These are phyloP conservation scores for Chloropsis cyanopogon DNA, from an alignment of 2,113 vertebrate genomes.

Conservation along the genomic window DNA sequence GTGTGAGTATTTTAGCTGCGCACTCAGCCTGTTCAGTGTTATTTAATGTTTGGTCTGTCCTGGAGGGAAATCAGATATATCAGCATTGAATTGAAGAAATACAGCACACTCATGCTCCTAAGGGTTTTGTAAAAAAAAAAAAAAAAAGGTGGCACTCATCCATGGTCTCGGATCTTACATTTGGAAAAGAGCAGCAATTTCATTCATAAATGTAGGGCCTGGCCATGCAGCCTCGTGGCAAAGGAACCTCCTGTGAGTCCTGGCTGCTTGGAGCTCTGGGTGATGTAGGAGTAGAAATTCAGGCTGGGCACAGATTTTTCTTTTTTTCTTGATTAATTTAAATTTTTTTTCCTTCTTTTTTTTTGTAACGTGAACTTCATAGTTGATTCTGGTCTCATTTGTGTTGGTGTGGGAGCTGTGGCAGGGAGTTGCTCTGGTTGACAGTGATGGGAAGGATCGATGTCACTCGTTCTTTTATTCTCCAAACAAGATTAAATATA, in stretches of 20 bases:
- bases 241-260: background rate
- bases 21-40: constrained; percentile 36
- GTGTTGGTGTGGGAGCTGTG: background rate
- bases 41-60: constrained; percentile 47
- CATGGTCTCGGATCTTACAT: background rate
- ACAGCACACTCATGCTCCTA: background rate
- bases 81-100: constrained; percentile 32
- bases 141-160: background rate
- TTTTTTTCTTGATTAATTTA: background rate
- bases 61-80: constrained; percentile 55
- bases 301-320: background rate
- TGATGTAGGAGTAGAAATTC: background rate
- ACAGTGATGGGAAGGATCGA: background rate
- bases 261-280: background rate
- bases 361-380: background rate
- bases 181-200: background rate
- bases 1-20: background rate
- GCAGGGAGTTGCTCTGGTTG: background rate
- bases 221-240: background rate
- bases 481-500: background rate
- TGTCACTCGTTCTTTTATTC: background rate
- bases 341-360: too few species aligned
- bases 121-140: background rate
- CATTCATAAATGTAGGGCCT: constrained; percentile 17
- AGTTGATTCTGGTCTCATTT: background rate